phyloP scores from a whole-genome alignment of 1,140 invertebrate species.

The Drosophila teissieri region DNA sequence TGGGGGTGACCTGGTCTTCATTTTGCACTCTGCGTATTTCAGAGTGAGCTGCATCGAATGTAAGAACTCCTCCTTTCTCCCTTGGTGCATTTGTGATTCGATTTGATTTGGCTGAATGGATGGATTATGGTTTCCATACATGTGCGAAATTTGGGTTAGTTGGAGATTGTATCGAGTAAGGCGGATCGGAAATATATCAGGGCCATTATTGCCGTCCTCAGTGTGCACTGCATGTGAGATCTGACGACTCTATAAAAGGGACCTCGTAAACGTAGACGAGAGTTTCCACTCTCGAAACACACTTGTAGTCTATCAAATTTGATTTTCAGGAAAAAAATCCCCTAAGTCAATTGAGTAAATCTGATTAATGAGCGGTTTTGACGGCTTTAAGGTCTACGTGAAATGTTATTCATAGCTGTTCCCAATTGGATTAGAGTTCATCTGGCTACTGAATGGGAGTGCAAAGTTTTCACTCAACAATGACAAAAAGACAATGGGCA shows the following conservation, averaged over 20 bases:
- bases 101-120: conserved; percentile 54
- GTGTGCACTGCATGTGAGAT: background rate
- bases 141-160: conserved; percentile 33
- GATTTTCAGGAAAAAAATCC: conserved; percentile 2
- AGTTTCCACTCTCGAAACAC: background rate
- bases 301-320: conserved; percentile 17
- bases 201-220: background rate
- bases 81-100: conserved; percentile 54
- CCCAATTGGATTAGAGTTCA: conserved; percentile 26
- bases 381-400: background rate
- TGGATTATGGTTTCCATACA: conserved; percentile 36
- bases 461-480: conserved; percentile 40
- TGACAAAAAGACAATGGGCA: conserved; percentile 30
- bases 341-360: conserved; percentile 22
- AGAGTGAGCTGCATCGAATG: conserved; percentile 44
- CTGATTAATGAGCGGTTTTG: conserved; percentile 32
- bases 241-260: background rate
- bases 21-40: conserved; percentile 5
- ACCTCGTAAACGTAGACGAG: background rate
- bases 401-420: conserved; percentile 19
- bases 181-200: background rate
- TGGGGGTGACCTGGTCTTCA: conserved; percentile 46
- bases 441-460: background rate
- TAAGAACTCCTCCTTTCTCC: conserved; percentile 11
- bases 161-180: conserved; percentile 32